These are phyloP conservation scores for Tragelaphus oryx DNA, from an alignment of 2,797 vertebrate genomes.

Conservation along the genomic window DNA sequence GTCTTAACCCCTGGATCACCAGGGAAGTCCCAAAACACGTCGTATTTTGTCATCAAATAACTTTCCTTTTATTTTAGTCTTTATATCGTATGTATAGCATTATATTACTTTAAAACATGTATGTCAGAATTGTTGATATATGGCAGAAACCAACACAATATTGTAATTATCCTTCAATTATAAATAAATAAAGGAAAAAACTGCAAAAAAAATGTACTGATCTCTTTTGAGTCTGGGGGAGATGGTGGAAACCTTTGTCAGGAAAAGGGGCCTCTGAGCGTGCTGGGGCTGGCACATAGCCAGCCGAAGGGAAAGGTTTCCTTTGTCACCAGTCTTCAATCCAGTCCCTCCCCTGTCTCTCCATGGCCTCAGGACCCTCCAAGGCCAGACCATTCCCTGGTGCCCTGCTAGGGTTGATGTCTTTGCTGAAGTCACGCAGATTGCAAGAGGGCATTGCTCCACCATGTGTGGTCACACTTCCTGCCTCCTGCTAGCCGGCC, in stretches of 20 bases:
- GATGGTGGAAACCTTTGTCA: neutral
- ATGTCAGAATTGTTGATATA: neutral
- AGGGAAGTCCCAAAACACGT: neutral
- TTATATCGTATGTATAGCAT: neutral
- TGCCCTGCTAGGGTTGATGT: neutral
- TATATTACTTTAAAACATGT: neutral
- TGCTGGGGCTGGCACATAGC: neutral
- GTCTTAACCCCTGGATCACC: neutral
- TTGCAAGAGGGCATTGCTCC: neutral
- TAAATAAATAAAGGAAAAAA: neutral
- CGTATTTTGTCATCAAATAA: neutral
- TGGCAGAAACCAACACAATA: neutral
- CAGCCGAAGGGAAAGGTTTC: neutral
- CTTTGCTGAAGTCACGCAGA: neutral
- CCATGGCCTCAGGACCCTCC: neutral
- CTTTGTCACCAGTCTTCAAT: neutral
- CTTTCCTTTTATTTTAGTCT: constrained; percentile 5
- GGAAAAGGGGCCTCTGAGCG: neutral
- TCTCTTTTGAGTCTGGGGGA: neutral
- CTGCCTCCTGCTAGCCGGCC: neutral
- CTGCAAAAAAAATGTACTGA: neutral
- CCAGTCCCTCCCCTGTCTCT: neutral
- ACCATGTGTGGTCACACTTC: neutral
- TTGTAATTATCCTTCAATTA: neutral
- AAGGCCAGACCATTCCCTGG: neutral